Conservation (phyloP, 2,113 vertebrate genomes). For the Prinia subflava region DNA sequence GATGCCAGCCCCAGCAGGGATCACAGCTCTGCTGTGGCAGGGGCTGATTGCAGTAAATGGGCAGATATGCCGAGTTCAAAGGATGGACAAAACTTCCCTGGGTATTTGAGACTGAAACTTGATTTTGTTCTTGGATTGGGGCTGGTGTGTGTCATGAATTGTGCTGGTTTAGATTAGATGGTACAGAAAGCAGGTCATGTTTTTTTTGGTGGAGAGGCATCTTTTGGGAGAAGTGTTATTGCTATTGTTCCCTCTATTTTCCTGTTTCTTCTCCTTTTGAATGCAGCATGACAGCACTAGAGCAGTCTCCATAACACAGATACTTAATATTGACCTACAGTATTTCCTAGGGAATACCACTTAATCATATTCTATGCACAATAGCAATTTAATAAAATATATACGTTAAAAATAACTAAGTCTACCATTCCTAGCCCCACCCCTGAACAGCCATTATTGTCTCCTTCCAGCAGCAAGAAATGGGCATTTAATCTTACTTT, state of each 20-base stretch:
- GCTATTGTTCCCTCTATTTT: background rate
- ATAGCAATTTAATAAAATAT: slow-evolving; percentile 48
- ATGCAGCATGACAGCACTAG: background rate
- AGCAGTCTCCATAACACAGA: background rate
- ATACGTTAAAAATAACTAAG: background rate
- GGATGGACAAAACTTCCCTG: background rate
- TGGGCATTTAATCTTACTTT: slow-evolving; percentile 62
- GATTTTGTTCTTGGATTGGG: background rate
- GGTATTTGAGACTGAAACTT: background rate
- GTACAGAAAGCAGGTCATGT: background rate
- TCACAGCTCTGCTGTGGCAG: background rate
- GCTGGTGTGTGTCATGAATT: background rate
- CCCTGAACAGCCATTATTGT: slow-evolving; percentile 54
- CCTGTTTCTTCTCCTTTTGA: slow-evolving; percentile 3
- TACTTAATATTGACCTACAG: background rate
- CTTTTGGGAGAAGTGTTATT: background rate
- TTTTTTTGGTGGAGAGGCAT: background rate
- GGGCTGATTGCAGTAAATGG: background rate
- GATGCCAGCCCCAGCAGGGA: background rate
- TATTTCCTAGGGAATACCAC: slow-evolving; percentile 9
- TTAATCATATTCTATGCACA: slow-evolving; percentile 40
- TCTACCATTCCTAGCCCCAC: slow-evolving; percentile 4
- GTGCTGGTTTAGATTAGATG: background rate
- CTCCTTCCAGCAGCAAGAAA: slow-evolving; percentile 55
- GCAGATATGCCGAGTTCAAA: background rate